These are phyloP conservation scores for Xenopus petersii DNA, from an alignment of 2,797 vertebrate species.

Conservation along the genomic window DNA sequence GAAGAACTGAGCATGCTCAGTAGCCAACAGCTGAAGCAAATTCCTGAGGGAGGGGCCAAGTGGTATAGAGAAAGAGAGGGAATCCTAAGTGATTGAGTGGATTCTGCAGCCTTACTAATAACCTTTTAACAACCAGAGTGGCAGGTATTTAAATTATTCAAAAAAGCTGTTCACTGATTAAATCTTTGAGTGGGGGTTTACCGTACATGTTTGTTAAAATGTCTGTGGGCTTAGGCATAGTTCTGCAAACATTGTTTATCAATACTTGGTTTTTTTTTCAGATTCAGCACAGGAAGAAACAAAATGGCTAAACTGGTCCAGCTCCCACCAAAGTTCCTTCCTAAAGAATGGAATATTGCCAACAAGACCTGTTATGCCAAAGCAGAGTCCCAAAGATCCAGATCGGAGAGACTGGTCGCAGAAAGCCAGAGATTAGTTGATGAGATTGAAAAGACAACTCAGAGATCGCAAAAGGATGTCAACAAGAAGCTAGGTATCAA, in stretches of 20 bases:
- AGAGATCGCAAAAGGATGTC: conserved; percentile 73
- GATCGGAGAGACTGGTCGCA: conserved; percentile 70
- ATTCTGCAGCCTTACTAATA: too few relatives aligned
- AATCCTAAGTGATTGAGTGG: too few relatives aligned
- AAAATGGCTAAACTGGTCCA: conserved; percentile 71
- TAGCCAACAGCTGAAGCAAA: too few relatives aligned
- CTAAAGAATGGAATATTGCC: conserved; percentile 68
- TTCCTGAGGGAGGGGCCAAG: too few relatives aligned
- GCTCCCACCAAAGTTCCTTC: conserved; percentile 65
- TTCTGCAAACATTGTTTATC: not conserved
- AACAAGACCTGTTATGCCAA: conserved; percentile 60
- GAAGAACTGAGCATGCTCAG: too few relatives aligned
- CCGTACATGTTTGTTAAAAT: too few relatives aligned
- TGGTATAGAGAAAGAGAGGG: too few relatives aligned
- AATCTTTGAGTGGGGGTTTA: too few relatives aligned
- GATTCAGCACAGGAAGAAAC: not conserved
- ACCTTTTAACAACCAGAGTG: too few relatives aligned
- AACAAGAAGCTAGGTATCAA: conserved; percentile 78
- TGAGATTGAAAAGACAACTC: conserved; percentile 73
- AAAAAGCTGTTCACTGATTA: too few relatives aligned
- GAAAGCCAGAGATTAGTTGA: conserved; percentile 78
- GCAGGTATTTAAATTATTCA: too few relatives aligned
- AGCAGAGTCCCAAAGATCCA: conserved; percentile 67
- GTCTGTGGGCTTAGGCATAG: too few relatives aligned
- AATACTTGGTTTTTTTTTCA: not conserved